Conservation (phyloP, 2,113 vertebrate genomes). For the Eupsittula cactorum region DNA sequence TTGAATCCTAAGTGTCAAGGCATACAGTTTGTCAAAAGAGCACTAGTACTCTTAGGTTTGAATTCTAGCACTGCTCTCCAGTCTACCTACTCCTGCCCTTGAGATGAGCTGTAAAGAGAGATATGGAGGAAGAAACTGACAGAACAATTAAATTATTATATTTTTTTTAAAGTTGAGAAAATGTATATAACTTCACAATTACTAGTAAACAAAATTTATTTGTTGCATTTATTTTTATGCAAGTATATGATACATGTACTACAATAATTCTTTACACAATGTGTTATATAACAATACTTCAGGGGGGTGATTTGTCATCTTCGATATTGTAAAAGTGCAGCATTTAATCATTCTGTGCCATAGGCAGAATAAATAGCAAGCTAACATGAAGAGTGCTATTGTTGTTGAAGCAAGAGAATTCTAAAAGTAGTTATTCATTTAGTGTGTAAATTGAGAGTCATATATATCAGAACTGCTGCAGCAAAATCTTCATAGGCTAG, state of each 20-base stretch:
- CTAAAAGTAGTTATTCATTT: background rate
- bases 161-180: background rate
- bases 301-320: background rate
- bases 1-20: background rate
- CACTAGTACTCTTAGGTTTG: background rate
- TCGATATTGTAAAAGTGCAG: background rate
- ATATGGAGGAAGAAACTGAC: background rate
- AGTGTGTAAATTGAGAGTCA: background rate
- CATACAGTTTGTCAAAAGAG: background rate
- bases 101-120: background rate
- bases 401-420: background rate
- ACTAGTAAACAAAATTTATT: background rate
- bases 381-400: background rate
- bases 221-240: background rate
- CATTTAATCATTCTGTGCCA: background rate
- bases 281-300: background rate
- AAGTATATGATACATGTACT: background rate
- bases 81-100: background rate
- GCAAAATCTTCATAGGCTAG: background rate
- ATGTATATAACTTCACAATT: background rate
- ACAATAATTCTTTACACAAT: background rate
- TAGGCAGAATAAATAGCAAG: background rate
- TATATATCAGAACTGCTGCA: background rate
- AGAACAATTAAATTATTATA: background rate
- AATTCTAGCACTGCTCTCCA: background rate